Evolutionary conservation across 2,888 invertebrate species (phyloP).

Genomic region (Dicyrtoma fusca): DNA sequence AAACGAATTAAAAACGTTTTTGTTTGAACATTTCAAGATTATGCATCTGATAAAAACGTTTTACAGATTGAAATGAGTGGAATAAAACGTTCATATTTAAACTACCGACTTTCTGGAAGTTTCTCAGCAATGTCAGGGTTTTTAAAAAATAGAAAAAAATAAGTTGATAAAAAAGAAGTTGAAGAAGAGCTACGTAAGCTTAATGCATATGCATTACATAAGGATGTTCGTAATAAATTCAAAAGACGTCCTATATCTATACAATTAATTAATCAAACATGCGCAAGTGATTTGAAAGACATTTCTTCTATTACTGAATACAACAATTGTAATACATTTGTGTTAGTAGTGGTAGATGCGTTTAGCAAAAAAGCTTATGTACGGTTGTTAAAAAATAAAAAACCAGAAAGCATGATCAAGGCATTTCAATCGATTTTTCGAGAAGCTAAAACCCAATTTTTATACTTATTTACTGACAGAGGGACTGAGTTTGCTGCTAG

Average conservation of each 20-base stretch:
- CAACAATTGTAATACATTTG: background rate
- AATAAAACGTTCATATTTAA: background rate
- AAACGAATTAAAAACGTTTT: no score
- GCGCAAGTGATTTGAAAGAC: conserved; percentile 2
- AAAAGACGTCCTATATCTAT: background rate
- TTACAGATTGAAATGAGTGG: no score
- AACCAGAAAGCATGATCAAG: background rate
- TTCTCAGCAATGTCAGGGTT: background rate
- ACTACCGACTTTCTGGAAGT: background rate
- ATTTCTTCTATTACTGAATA: background rate
- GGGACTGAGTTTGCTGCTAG: background rate
- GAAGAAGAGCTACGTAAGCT: background rate
- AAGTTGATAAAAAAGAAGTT: background rate
- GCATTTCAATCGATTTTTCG: conserved; percentile 11
- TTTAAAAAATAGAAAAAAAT: background rate
- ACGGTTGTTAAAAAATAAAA: conserved; percentile 4
- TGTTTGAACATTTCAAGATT: no score
- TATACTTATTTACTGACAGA: background rate
- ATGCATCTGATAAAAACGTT: no score
- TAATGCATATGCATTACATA: background rate
- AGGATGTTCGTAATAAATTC: background rate
- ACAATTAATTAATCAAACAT: conserved; percentile 1
- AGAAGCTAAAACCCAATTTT: background rate
- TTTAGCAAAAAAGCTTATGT: conserved; percentile 7
- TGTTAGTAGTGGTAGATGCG: background rate